Conservation (phyloP, 2,797 vertebrate species). For the Anisognathus igniventris region DNA sequence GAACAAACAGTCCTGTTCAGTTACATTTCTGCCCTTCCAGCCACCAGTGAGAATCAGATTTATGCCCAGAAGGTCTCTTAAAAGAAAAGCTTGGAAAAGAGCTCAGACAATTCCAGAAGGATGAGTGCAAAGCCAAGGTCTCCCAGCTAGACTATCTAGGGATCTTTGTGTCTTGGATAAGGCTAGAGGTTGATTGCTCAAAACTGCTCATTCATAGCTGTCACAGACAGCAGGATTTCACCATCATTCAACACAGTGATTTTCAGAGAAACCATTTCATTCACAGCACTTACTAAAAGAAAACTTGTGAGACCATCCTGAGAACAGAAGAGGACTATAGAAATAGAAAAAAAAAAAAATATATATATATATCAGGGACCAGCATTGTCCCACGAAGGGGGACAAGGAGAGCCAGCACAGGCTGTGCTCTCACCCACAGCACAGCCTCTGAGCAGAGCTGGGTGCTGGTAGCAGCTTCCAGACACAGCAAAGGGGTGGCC, state of each 20-base stretch:
- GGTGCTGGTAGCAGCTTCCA: neutral
- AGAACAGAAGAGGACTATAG: neutral
- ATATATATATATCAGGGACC: neutral
- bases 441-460: neutral
- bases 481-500: neutral
- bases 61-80: neutral
- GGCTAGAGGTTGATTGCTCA: neutral
- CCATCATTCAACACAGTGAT: neutral
- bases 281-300: neutral
- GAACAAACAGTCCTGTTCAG: neutral
- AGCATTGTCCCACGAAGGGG: neutral
- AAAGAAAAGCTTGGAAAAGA: neutral
- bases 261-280: neutral
- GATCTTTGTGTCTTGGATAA: neutral
- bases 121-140: neutral
- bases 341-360: neutral
- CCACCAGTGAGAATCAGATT: neutral
- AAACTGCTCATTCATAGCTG: neutral
- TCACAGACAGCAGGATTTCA: neutral
- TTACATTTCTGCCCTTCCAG: neutral
- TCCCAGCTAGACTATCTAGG: fast-evolving
- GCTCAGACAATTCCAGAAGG: neutral
- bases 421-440: neutral
- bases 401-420: neutral
- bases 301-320: neutral